Evolutionary conservation across 2,888 invertebrate species (phyloP).

Genomic region (Scrobipalpa atriplicella): DNA sequence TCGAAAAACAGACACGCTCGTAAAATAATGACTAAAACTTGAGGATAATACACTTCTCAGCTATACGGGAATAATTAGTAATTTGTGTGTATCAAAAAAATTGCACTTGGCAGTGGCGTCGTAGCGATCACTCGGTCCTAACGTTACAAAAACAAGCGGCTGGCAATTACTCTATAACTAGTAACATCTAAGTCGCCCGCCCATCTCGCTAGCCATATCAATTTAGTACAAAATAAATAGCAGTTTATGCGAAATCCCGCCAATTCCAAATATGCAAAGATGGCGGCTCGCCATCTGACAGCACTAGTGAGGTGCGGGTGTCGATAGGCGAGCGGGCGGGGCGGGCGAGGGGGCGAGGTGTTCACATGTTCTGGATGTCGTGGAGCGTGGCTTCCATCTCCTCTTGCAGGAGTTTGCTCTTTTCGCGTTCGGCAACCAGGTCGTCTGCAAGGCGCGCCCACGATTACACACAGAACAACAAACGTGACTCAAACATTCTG

Average conservation of each 20-base stretch:
- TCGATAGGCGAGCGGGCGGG: conserved; percentile 44
- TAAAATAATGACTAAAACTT: conserved; percentile 70
- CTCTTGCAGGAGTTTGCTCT: conserved; percentile 97
- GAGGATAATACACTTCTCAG: conserved; percentile 64
- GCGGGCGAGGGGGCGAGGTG: conserved; percentile 54
- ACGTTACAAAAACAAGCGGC: conserved; percentile 76
- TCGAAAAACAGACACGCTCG: conserved; percentile 59
- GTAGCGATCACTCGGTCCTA: conserved; percentile 74
- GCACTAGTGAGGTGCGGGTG: conserved; percentile 41
- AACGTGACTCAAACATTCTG: conserved; percentile 45
- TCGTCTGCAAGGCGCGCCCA: conserved; percentile 91
- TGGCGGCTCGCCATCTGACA: conserved; percentile 41
- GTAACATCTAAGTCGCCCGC: conserved; percentile 70
- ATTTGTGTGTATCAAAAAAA: conserved; percentile 68
- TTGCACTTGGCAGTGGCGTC: conserved; percentile 81
- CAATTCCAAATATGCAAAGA: conserved; percentile 37
- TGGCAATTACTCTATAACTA: conserved; percentile 79
- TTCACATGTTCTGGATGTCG: conserved; percentile 99
- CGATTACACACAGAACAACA: conserved; percentile 71
- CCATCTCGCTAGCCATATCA: conserved; percentile 50
- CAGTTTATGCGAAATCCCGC: conserved; percentile 26
- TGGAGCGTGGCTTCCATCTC: conserved; percentile 99
- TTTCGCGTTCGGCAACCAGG: conserved; percentile 96
- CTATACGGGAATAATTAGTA: conserved; percentile 61
- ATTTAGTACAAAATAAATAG: conserved; percentile 30